phyloP scores from a whole-genome alignment of 2,888 invertebrate genomes.

The Colletes collaris region DNA sequence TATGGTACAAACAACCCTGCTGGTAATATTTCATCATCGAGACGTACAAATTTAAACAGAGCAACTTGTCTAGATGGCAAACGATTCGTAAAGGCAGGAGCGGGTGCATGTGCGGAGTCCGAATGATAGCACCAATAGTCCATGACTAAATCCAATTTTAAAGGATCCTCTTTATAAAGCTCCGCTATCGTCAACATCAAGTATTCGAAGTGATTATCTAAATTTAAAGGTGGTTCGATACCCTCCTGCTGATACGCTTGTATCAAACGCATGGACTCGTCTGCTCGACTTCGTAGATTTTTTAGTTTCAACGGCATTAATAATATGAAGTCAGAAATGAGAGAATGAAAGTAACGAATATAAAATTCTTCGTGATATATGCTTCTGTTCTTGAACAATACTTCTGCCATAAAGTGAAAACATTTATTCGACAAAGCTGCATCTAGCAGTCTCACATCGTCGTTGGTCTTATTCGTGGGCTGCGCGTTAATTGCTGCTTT shows the following conservation, averaged over 20 bases:
- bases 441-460: conserved; percentile 92
- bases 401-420: conserved; percentile 91
- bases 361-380: conserved; percentile 92
- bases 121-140: conserved; percentile 92
- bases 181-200: conserved; percentile 91
- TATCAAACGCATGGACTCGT: conserved; percentile 93
- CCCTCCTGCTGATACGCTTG: conserved; percentile 91
- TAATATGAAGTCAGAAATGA: conserved; percentile 96
- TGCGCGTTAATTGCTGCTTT: conserved; percentile 86
- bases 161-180: conserved; percentile 90
- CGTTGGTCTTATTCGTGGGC: conserved; percentile 86
- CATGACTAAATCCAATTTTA: conserved; percentile 87
- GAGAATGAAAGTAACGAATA: conserved; percentile 91
- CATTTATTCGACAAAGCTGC: conserved; percentile 91
- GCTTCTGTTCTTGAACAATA: conserved; percentile 88
- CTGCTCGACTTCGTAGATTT: conserved; percentile 92
- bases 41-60: conserved; percentile 94
- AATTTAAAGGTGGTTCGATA: conserved; percentile 89
- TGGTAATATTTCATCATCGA: conserved; percentile 93
- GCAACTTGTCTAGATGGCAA: conserved; percentile 89
- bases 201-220: conserved; percentile 92
- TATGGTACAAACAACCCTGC: conserved; percentile 94
- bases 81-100: conserved; percentile 74
- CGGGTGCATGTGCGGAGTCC: conserved; percentile 81
- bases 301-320: conserved; percentile 96